Percentiles rank a stretch among this genome's conserved stretches.
Conservation (phyloP, 2,888 invertebrate species). For the Phyllotreta striolata region DNA sequence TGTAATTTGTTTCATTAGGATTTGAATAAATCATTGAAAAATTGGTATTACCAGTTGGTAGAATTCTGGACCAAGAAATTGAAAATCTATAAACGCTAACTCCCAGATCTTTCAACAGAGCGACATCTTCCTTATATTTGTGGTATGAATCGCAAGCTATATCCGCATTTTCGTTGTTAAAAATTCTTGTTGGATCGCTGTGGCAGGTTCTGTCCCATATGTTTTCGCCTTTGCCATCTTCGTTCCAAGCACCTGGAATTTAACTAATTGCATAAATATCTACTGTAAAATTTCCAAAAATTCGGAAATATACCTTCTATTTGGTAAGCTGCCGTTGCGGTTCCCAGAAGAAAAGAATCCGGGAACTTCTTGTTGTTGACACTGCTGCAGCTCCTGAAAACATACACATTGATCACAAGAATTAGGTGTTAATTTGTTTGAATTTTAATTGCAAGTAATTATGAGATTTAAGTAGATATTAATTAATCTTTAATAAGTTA, state of each 20-base stretch:
- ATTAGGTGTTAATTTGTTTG: not conserved
- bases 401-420: constrained; percentile 1
- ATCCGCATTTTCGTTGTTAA: constrained; percentile 64
- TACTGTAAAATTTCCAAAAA: not conserved
- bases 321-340: constrained; percentile 37
- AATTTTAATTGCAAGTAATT: too few species aligned
- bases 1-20: not conserved
- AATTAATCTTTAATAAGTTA: too few species aligned
- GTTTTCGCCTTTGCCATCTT: constrained; percentile 66
- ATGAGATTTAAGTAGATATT: too few species aligned
- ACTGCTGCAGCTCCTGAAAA: not conserved
- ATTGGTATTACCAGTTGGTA: constrained; percentile 66
- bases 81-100: constrained; percentile 76
- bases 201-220: constrained; percentile 75
- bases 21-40: too few species aligned
- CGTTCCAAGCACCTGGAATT: constrained; percentile 33
- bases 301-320: constrained; percentile 29
- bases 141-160: constrained; percentile 75
- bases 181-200: constrained; percentile 58
- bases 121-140: constrained; percentile 67
- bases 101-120: constrained; percentile 69
- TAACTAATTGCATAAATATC: too few species aligned
- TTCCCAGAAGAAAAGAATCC: constrained; percentile 31
- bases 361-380: constrained; percentile 28
- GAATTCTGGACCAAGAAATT: constrained; percentile 77